Evolutionary conservation across 2,113 vertebrate genomes (phyloP), one percentile per base, ranked within the genome.

Genomic region (Atherinomorus stipes): DNA sequence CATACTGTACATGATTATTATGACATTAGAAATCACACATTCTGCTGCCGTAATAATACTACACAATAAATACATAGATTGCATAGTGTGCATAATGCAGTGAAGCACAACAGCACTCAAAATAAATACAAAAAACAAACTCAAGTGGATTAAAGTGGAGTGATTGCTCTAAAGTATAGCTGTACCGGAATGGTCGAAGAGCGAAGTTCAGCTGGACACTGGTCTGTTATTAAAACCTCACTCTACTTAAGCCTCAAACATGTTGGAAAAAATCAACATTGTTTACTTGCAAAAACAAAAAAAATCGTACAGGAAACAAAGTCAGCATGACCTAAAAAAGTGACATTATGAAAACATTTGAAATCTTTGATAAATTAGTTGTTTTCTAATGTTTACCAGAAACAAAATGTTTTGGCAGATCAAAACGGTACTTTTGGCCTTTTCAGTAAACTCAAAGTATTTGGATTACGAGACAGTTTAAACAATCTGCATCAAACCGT

Each of bases 1-100:
- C 42, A 44, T 19, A 28, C 26, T 76, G 37, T 73, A 78, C 64
- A 81, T 19, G 37, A 51, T 42, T 63, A 62, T 31, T 21, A 49
- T 34, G 23, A 84, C 42, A 67, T 59, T 52, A 70, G 49, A 57
- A 84, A 74, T 45, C 21, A 53, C 53, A 76, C 64, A 76, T 83
- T 76, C 78, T 81, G 62, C 71, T 74, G 75, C 85, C 26, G 81
- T 60, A 71, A 93, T 90, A 87, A 89, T 83, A 90, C 89, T 92
- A 92, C 90, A 93, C 93, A 95, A 95, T 96, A 95, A 96, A 96
- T 96, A 96, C 87, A 94, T 88, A 88, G 91, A 93, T 96, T 96
- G 96, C 96, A 97, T 96, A 97, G 95, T 95, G 94, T 93, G 91
- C 93, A 94, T 94, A 92, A 94, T 87, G 91, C 94, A 94, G 85